These are phyloP conservation scores for Cacoxenus indagator DNA, from an alignment of 2,888 invertebrate species.

Conservation along the genomic window DNA sequence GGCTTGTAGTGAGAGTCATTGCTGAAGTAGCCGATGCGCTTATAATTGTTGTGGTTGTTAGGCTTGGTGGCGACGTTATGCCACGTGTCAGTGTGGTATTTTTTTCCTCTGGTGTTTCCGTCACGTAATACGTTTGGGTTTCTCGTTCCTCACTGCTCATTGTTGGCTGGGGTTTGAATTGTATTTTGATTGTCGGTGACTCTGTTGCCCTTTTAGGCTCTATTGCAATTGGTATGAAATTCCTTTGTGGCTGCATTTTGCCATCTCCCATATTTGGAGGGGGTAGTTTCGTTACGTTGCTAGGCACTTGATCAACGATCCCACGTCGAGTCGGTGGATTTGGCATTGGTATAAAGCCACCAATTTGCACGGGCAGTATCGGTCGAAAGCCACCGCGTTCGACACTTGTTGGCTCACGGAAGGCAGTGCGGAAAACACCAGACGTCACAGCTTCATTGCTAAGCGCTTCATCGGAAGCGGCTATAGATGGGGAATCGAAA, in stretches of 20 bases:
- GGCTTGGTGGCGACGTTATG: conserved; percentile 34
- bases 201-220: conserved; percentile 14
- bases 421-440: conserved; percentile 65
- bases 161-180: conserved; percentile 37
- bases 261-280: conserved; percentile 14
- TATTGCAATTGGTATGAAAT: conserved; percentile 50
- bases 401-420: conserved; percentile 71
- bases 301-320: conserved; percentile 50
- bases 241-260: conserved; percentile 31
- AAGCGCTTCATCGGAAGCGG: conserved; percentile 59
- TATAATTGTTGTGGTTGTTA: conserved; percentile 7
- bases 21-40: conserved; percentile 1
- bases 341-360: conserved; percentile 81
- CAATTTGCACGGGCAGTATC: conserved; percentile 78
- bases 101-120: conserved; percentile 53
- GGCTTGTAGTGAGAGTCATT: conserved; percentile 24
- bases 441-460: conserved; percentile 59
- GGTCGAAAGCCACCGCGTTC: conserved; percentile 85
- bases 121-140: conserved; percentile 62
- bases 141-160: conserved; percentile 43
- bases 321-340: conserved; percentile 61
- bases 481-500: conserved; percentile 33
- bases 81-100: conserved; percentile 41
- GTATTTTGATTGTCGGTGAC: not conserved
- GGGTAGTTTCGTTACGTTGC: conserved; percentile 50